These are phyloP conservation scores for Parauchenoglanis ngamensis DNA, from an alignment of 2,797 vertebrate genomes.

Conservation along the genomic window DNA sequence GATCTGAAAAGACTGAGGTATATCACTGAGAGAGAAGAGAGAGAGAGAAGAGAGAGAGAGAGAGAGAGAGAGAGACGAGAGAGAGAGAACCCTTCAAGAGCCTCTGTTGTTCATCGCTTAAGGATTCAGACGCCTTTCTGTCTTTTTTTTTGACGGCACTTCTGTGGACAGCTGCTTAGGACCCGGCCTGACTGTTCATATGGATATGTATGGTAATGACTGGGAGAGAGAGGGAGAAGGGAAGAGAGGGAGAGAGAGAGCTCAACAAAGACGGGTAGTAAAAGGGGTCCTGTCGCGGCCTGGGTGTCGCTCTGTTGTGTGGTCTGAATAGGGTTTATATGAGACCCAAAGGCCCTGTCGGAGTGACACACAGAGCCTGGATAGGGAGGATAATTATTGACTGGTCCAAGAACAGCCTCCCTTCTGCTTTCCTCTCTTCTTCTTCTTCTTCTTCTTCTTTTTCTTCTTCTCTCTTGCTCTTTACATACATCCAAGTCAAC, in stretches of 20 bases:
- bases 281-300: conserved; percentile 45
- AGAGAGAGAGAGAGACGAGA: conserved; percentile 16
- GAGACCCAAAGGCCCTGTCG: conserved; percentile 46
- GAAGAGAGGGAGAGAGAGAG: conserved; percentile 40
- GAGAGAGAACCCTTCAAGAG: conserved; percentile 38
- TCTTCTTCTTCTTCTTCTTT: background rate
- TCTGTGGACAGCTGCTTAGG: conserved; percentile 59
- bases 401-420: conserved; percentile 42
- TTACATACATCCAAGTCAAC: background rate
- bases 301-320: conserved; percentile 50
- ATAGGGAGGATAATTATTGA: conserved; percentile 54
- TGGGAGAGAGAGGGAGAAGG: conserved; percentile 34
- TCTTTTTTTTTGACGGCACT: conserved; percentile 46
- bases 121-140: conserved; percentile 44
- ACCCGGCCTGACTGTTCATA: conserved; percentile 56
- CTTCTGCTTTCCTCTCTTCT: conserved; percentile 12
- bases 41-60: conserved; percentile 7
- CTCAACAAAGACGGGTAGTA: conserved; percentile 52
- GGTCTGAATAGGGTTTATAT: conserved; percentile 49
- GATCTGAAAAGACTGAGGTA: conserved; percentile 40
- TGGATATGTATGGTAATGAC: conserved; percentile 64
- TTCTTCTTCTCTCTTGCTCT: background rate
- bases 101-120: conserved; percentile 52
- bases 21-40: conserved; percentile 34
- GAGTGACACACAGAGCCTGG: conserved; percentile 32